phyloP scores from a whole-genome alignment of 2,888 invertebrate genomes.

The Lobophora halterata region DNA sequence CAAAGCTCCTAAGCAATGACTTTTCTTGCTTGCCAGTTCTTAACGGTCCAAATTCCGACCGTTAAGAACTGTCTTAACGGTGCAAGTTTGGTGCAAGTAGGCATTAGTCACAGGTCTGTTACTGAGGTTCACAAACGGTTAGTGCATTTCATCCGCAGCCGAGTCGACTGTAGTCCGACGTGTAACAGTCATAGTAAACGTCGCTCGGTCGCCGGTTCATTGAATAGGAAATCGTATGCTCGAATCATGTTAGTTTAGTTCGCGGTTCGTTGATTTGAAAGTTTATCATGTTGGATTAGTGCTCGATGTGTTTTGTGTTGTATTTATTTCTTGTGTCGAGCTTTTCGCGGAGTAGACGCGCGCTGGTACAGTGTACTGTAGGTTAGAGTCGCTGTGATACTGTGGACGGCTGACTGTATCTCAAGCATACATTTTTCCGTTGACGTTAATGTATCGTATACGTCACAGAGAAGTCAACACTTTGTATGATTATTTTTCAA shows the following conservation, averaged over 20 bases:
- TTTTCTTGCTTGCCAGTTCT: too few species aligned
- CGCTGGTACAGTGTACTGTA: constrained; percentile 14
- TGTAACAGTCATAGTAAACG: constrained; percentile 43
- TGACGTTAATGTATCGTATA: too few species aligned
- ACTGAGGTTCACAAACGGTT: constrained; percentile 53
- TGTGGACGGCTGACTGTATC: constrained; percentile 4
- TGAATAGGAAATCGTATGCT: constrained; percentile 49
- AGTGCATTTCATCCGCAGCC: constrained; percentile 48
- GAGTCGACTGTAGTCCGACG: constrained; percentile 13
- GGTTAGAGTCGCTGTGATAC: constrained; percentile 12
- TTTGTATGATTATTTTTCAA: too few species aligned
- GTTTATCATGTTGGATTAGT: constrained; percentile 39
- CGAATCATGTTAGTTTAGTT: constrained; percentile 45
- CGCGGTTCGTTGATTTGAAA: constrained; percentile 37
- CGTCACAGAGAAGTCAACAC: too few species aligned
- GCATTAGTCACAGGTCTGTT: too few species aligned
- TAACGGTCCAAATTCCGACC: too few species aligned
- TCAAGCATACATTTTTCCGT: too few species aligned
- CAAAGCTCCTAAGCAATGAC: too few species aligned
- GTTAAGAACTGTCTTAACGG: too few species aligned
- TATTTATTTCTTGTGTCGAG: constrained; percentile 42
- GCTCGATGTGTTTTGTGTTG: constrained; percentile 40
- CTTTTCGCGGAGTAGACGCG: constrained; percentile 25
- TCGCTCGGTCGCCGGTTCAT: too few species aligned
- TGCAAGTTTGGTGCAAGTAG: constrained; percentile 54